Evolutionary conservation across 2,797 vertebrate genomes (phyloP).

Genomic region (Antennarius maculatus): DNA sequence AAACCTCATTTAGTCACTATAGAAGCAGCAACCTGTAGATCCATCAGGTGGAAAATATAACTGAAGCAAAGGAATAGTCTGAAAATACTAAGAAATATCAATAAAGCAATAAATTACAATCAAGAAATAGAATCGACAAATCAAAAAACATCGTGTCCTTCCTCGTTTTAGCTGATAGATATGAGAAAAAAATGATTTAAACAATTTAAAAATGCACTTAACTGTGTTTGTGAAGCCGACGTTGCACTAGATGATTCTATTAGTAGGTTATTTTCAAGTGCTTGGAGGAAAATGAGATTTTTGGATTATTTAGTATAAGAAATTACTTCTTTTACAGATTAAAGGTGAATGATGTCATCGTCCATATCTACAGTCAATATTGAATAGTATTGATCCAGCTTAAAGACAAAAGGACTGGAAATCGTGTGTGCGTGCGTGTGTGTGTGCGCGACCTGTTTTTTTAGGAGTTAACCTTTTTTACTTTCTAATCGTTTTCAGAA

Average conservation of each 20-base stretch:
- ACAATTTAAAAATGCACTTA: not conserved
- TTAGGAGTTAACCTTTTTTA: too few species aligned
- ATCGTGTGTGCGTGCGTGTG: not conserved
- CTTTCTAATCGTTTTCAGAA: too few species aligned
- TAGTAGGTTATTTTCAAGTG: not conserved
- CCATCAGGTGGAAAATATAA: not conserved
- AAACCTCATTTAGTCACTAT: not conserved
- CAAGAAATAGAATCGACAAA: not conserved
- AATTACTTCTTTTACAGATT: not conserved
- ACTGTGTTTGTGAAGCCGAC: not conserved
- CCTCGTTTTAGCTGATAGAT: not conserved
- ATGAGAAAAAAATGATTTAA: not conserved
- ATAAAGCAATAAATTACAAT: not conserved
- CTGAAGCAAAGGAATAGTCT: not conserved
- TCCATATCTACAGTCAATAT: slow-evolving; percentile 64
- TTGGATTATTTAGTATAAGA: not conserved
- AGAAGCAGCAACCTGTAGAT: not conserved
- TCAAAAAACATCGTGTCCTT: not conserved
- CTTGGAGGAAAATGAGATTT: not conserved
- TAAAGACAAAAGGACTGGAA: slow-evolving; percentile 12
- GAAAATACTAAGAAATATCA: not conserved
- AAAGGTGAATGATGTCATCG: slow-evolving; percentile 14
- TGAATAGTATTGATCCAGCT: slow-evolving; percentile 51
- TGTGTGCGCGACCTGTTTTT: too few species aligned
- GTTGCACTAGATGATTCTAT: not conserved